Base-by-base conservation (phyloP, 2,797 vertebrate genomes). In the Cottoperca gobio region DNA sequence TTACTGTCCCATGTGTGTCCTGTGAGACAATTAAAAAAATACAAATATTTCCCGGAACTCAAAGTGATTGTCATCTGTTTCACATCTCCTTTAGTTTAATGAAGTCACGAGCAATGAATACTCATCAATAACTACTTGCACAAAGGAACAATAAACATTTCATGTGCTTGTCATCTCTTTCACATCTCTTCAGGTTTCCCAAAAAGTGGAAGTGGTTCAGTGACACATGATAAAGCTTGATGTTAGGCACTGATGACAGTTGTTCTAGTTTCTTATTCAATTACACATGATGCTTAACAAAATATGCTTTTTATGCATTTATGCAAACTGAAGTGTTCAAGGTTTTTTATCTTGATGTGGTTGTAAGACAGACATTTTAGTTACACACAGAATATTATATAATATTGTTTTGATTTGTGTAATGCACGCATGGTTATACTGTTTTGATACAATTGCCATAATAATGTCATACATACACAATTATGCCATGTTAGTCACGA, bases 61-160 rank as follows among this genome's bases (percentile, higher is more conserved):
- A 5, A 33, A 70, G 39, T 4, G 12, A 68, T 26, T 4, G 5
- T 66, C 4, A 37, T 40, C 21, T 64, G 54, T 73, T 70, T 72
- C 48, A 46, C 26, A 35, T 74, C 53, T 45, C 28, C 7, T 55
- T 35, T 40, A 17, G n/a, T 21, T 17, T 37, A 6, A 52, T 45
- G 39, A 70, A 16, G 17, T 43, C 21, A 55, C 2, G 5, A 1
- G 3, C 24, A 35, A 59, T 45, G 0, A 14, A 7, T 54, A 24
- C 9, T 39, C 59, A 53, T 43, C 14, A 59, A 40, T 57, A 37
- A 48, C 0, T 14, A 64, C 12, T 8, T 16, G 14, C 1, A 48
- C 62, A 77, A 24, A 66, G 43, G 12, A 85, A 80, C 31, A 40
- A 33, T 3, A 40, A 70, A 58, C 57, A 61, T 70, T 23, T 21